Percentiles rank a stretch among this genome's conserved stretches.
Evolutionary conservation across 1,140 invertebrate genomes (phyloP).

Genomic region (Dufourea novaeangliae): DNA sequence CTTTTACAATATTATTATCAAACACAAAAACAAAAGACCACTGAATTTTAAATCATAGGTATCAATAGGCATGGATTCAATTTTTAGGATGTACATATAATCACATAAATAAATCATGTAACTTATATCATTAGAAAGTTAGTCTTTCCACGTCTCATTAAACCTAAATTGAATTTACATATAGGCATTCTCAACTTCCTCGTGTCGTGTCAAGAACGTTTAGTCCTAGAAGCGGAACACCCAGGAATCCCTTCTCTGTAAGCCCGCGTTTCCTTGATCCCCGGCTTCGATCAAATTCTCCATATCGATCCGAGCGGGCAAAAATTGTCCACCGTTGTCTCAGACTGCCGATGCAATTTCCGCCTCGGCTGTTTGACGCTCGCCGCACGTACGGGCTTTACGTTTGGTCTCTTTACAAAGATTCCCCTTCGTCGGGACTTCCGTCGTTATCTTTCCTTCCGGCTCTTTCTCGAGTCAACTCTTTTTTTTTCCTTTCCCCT

Average conservation of each 20-base stretch:
- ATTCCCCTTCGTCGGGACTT: slow-evolving; percentile 49
- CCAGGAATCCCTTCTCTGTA: background rate
- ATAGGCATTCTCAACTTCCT: no score
- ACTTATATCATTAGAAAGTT: no score
- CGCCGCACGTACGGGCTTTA: slow-evolving; percentile 64
- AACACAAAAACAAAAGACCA: no score
- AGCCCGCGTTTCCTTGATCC: background rate
- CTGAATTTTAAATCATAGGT: no score
- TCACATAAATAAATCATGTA: no score
- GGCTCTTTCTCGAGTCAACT: slow-evolving; percentile 7
- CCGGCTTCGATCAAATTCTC: background rate
- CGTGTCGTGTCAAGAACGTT: background rate
- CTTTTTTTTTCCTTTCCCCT: slow-evolving; percentile 16
- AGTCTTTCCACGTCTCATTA: no score
- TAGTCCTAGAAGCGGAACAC: background rate
- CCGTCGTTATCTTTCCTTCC: slow-evolving; percentile 52
- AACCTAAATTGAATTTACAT: no score
- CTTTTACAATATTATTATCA: no score
- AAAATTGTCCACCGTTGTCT: slow-evolving; percentile 59
- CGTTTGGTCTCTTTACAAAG: slow-evolving; percentile 63
- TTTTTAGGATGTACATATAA: no score
- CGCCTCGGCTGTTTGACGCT: slow-evolving; percentile 56
- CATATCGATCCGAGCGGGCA: slow-evolving; percentile 20
- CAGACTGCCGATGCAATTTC: slow-evolving; percentile 57
- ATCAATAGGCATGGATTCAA: no score